Conservation (phyloP, 2,113 vertebrate species). For the Pterocles burchelli region DNA sequence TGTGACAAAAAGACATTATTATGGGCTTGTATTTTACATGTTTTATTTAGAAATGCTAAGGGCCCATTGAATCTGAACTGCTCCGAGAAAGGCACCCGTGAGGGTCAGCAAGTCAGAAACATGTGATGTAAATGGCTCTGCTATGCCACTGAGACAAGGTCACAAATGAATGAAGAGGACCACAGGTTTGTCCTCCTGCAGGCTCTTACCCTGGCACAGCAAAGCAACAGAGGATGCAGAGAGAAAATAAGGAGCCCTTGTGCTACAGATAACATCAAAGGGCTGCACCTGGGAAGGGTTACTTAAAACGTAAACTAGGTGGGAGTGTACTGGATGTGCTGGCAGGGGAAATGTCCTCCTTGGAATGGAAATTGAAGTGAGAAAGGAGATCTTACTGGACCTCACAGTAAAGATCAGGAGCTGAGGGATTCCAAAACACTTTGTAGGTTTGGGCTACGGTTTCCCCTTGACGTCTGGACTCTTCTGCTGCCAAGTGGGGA, state of each 20-base stretch:
- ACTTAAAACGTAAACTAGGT: background rate
- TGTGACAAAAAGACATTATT: background rate
- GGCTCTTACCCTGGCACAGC: background rate
- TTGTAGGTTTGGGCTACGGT: background rate
- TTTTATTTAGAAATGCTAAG: background rate
- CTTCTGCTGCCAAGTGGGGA: background rate
- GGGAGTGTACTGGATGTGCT: background rate
- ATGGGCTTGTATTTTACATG: background rate
- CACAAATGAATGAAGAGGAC: background rate
- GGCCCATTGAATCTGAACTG: background rate
- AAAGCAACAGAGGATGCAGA: rapidly evolving
- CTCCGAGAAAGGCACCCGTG: background rate
- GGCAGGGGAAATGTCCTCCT: background rate
- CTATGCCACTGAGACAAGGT: background rate
- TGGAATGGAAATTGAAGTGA: background rate
- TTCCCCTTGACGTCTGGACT: background rate
- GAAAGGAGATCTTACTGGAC: background rate
- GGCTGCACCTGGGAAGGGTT: background rate
- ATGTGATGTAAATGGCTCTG: background rate
- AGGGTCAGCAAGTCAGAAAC: background rate
- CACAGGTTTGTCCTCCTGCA: background rate
- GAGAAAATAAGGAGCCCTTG: background rate
- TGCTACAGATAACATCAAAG: background rate
- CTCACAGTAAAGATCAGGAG: background rate
- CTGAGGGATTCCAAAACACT: background rate